These are phyloP conservation scores for Procambarus clarkii DNA, from an alignment of 1,140 invertebrate species.

Conservation along the genomic window DNA sequence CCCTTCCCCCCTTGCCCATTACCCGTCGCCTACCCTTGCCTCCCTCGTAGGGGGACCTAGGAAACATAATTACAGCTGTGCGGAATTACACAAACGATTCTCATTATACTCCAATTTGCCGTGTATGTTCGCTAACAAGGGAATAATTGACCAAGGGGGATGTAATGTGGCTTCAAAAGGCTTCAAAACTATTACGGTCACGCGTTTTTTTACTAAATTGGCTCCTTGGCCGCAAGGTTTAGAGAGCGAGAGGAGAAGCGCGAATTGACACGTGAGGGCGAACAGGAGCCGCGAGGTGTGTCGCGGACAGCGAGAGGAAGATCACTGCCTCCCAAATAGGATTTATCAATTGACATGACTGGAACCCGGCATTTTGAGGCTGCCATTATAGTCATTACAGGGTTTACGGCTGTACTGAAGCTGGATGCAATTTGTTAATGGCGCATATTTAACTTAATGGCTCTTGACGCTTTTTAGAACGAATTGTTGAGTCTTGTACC, in stretches of 20 bases:
- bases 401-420: background rate
- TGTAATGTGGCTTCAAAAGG: no score
- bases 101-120: background rate
- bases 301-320: background rate
- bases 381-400: background rate
- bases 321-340: background rate
- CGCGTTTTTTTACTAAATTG: background rate
- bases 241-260: background rate
- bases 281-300: background rate
- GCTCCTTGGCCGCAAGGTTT: background rate
- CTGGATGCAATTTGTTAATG: background rate
- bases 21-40: background rate
- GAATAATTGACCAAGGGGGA: background rate
- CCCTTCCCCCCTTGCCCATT: conserved; percentile 3
- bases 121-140: background rate
- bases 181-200: no score
- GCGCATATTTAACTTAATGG: no score
- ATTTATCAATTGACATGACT: conserved; percentile 14
- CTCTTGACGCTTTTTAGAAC: no score
- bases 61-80: background rate
- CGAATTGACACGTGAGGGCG: background rate
- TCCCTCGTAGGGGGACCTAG: background rate
- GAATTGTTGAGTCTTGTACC: no score
- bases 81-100: background rate
- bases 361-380: conserved; percentile 1